Evolutionary conservation across 2,888 invertebrate species (phyloP).

Genomic region (Lasiommata megera): DNA sequence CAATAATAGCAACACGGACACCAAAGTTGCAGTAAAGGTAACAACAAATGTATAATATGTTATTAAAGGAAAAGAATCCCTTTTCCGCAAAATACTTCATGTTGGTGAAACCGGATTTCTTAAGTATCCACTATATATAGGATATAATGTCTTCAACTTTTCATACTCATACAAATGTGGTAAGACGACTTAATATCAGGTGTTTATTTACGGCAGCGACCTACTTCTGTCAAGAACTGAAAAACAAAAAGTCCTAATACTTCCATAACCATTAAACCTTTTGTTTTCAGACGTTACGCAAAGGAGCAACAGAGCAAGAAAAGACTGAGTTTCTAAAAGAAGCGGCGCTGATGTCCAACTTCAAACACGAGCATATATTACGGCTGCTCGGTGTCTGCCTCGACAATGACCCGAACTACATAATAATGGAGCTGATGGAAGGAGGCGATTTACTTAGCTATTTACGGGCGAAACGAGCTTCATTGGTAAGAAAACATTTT

Average conservation of each 20-base stretch:
- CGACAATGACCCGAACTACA: constrained; percentile 95
- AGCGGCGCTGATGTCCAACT: constrained; percentile 98
- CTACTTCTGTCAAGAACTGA: too few relatives aligned
- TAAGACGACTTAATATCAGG: too few relatives aligned
- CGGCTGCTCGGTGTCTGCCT: constrained; percentile 96
- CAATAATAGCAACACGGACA: constrained; percentile 80
- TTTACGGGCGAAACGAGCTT: constrained; percentile 89
- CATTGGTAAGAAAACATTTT: constrained; percentile 72
- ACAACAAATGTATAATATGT: constrained; percentile 5
- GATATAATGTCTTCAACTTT: too few relatives aligned
- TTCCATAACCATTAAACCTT: background rate
- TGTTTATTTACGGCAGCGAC: too few relatives aligned
- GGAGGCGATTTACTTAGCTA: constrained; percentile 97
- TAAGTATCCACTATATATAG: too few relatives aligned
- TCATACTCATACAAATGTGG: too few relatives aligned
- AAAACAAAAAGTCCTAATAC: background rate
- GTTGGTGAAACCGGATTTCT: too few relatives aligned
- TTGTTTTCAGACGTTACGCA: constrained; percentile 87
- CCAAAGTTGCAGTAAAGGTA: constrained; percentile 96
- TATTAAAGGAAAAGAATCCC: too few relatives aligned
- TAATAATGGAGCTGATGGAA: constrained; percentile 98
- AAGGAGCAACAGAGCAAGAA: constrained; percentile 94
- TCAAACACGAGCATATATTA: constrained; percentile 97
- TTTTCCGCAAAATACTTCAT: too few relatives aligned
- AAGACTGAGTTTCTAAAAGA: constrained; percentile 97